These are phyloP conservation scores for Catharus minimus DNA, from an alignment of 2,113 vertebrate genomes.

Conservation along the genomic window DNA sequence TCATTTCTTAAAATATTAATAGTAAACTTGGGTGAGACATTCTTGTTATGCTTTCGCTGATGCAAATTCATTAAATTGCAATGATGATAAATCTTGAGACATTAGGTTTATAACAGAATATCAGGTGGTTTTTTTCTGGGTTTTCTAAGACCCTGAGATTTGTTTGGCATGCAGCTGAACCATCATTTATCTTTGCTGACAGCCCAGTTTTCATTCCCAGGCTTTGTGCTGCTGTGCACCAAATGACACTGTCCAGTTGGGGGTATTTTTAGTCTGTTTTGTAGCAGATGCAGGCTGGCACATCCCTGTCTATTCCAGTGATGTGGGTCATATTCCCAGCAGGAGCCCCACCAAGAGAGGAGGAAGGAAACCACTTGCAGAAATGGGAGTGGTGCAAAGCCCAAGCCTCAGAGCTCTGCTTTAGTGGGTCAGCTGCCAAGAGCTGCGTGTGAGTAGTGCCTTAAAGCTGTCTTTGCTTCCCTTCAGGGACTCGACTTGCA, in stretches of 20 bases:
- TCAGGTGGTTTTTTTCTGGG: background rate
- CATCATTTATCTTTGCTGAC: constrained; percentile 33
- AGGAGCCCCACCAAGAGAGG: background rate
- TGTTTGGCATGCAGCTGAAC: constrained; percentile 17
- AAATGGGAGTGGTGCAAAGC: background rate
- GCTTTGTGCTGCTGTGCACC: constrained; percentile 4
- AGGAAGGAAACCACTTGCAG: background rate
- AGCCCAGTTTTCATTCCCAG: background rate
- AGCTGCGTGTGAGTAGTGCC: background rate
- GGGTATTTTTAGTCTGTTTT: constrained; percentile 53
- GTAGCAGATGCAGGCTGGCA: constrained; percentile 33
- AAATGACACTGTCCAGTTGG: constrained; percentile 24
- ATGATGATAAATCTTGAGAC: constrained; percentile 9
- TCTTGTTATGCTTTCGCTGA: background rate
- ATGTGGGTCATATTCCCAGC: background rate
- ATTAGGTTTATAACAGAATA: background rate
- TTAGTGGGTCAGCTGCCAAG: constrained; percentile 21
- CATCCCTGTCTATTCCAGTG: background rate
- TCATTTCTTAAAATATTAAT: constrained; percentile 16
- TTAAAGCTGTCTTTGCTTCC: background rate
- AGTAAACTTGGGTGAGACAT: background rate
- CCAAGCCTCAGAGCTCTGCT: background rate
- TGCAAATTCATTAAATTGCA: background rate
- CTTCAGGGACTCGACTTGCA: background rate
- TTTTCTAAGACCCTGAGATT: background rate